These are phyloP conservation scores for Gymnocephalus cernua DNA, from an alignment of 2,113 vertebrate species.

Conservation along the genomic window DNA sequence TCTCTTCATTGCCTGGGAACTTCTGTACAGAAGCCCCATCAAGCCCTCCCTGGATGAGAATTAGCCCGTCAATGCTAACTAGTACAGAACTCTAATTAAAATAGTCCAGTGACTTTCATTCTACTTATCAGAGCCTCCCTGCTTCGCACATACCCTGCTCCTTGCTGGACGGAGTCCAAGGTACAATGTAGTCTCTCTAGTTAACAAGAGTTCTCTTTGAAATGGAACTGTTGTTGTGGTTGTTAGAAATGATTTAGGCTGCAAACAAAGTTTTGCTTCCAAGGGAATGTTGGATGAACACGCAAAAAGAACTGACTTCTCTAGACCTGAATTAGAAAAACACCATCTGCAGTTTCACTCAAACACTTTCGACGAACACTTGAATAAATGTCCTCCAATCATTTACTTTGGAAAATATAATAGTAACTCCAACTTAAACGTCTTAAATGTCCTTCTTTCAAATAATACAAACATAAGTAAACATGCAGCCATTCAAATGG, in stretches of 20 bases:
- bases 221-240: slow-evolving; percentile 32
- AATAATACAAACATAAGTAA: neutral
- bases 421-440: neutral
- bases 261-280: slow-evolving; percentile 28
- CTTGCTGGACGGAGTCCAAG: slow-evolving; percentile 34
- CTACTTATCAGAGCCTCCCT: slow-evolving; percentile 7
- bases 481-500: no score
- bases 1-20: neutral
- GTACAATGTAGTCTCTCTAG: slow-evolving; percentile 14
- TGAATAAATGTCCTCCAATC: neutral
- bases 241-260: slow-evolving; percentile 41
- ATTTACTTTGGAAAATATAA: neutral
- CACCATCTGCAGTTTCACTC: slow-evolving; percentile 16
- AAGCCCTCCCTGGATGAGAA: neutral
- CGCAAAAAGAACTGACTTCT: slow-evolving; percentile 20
- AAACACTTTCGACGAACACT: neutral
- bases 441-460: neutral
- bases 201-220: slow-evolving; percentile 46
- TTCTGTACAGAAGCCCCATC: neutral
- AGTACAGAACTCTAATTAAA: slow-evolving; percentile 25
- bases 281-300: slow-evolving; percentile 25
- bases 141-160: neutral
- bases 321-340: slow-evolving; percentile 21
- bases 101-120: neutral
- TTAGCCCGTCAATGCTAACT: slow-evolving; percentile 10